These are phyloP conservation scores for Acrobasis consociella DNA, from an alignment of 2,888 invertebrate genomes.

Conservation along the genomic window DNA sequence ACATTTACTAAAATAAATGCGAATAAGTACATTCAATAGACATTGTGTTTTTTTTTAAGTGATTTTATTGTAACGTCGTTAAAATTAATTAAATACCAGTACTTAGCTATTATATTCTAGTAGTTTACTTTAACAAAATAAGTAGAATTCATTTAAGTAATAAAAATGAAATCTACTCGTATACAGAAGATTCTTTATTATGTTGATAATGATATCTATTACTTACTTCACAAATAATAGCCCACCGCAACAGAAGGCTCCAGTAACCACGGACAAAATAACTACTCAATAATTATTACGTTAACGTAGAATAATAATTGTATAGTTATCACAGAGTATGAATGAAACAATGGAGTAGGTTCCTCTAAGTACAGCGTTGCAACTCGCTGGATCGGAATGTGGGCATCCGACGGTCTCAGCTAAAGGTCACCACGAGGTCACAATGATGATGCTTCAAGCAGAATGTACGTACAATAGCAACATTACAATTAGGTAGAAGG, in stretches of 20 bases:
- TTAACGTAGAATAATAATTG: conserved; percentile 9
- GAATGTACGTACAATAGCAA: conserved; percentile 51
- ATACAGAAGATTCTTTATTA: neutral
- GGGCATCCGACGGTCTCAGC: conserved; percentile 59
- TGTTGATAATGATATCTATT: too few relatives aligned
- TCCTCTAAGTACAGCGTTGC: conserved; percentile 57
- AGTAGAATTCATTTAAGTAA: neutral
- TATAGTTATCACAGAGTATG: conserved; percentile 14
- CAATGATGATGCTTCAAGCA: conserved; percentile 47
- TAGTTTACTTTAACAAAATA: too few relatives aligned
- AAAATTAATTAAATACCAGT: too few relatives aligned
- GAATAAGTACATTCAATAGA: too few relatives aligned
- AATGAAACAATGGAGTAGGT: conserved; percentile 51
- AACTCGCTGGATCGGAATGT: conserved; percentile 65
- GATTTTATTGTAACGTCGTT: too few relatives aligned
- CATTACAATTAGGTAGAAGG: conserved; percentile 61
- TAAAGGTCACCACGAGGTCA: conserved; percentile 61
- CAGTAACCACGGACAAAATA: neutral
- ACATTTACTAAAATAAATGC: too few relatives aligned
- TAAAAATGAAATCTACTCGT: too few relatives aligned
- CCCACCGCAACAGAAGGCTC: neutral
- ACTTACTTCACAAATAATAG: neutral
- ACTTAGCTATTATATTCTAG: too few relatives aligned
- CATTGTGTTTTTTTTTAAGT: too few relatives aligned
- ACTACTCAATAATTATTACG: neutral